Base-by-base conservation (phyloP, 2,797 vertebrate genomes). In the Florisuga fusca region DNA sequence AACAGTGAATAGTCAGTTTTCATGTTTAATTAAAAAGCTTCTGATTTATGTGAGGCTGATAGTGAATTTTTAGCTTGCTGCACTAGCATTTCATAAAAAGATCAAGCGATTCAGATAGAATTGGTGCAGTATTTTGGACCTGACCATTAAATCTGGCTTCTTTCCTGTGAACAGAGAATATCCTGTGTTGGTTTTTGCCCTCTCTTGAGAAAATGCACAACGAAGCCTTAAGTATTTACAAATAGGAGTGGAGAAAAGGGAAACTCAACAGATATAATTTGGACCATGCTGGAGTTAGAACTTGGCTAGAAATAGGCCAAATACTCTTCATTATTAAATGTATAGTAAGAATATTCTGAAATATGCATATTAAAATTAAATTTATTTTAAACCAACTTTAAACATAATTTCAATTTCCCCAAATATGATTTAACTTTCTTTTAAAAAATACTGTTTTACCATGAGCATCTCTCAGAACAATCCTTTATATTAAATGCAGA, bases 401-500 rank as follows among this genome's bases (percentile, higher is more conserved):
- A 93, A 73, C 9, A 61, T 48, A 84, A 66, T 46, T 93, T 90
- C 66, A 91, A 34, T 91, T 87, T 78, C 34, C 22, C 43, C 55
- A 69, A 90, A 90, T 62, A 73, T 20, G 77, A 63, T 79, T 96
- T 69, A 80, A 80, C 38, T 90, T 94, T 94, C 80, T 64, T 88
- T 95, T 80, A 87, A 95, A 95, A 97, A 86, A 74, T 93, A 92
- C 54, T 84, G 81, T 63, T 83, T 84, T 90, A 78, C 76, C 41
- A 75, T 21, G 9, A 94, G 82, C 83, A 63, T 94, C 84, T 93
- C 83, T 92, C 84, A 57, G 96, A 93, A 93, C 91, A 94, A 95
- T 97, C 88, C 82, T 95, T 97, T 96, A 94, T 97, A 96, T 97
- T 97, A 96, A 97, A 96, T 95, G 94, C 92, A 96, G 96, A 97